Evolutionary conservation across 1,140 invertebrate genomes (phyloP), one percentile per base, ranked within the genome.

Genomic region (Laupala kohalensis): DNA sequence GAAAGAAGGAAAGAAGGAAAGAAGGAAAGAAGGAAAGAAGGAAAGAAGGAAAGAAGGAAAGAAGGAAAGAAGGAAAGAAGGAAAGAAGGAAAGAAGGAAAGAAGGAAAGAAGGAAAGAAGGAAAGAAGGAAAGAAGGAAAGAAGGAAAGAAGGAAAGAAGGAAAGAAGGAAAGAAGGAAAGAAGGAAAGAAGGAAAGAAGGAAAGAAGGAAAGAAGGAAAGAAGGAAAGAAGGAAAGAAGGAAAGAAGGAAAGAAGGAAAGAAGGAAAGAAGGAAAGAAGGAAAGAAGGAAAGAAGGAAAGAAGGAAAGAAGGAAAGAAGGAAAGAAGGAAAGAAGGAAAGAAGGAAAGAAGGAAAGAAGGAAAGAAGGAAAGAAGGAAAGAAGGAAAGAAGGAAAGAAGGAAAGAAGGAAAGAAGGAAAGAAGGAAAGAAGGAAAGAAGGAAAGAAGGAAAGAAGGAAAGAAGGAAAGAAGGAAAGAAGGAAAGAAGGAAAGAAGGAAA

Each of bases 21-120:
- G 64, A 66, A 66, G n/a, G 64, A 66, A 66, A n/a, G 64, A 9
- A 66, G 0, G 23, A 66, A 1, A 25, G 26, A 26, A 9, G 19
- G 26, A 64, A 64, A 64, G 64, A 64, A 64, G 64, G 64, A 64
- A 66, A 66, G n/a, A 26, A 66, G 64, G 64, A 66, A 66, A n/a
- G 64, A 66, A 66, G n/a, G 64, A 66, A 66, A n/a, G 64, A 66
- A 66, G n/a, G n/a, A 66, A 66, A n/a, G 64, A 66, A 66, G 64
- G 64, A 66, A 66, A 26, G 64, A 66, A 66, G 64, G 64, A 66
- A 66, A 26, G 64, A 66, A 66, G 64, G 64, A 66, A 66, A n/a
- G 64, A 66, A 66, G n/a, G 64, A 66, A 66, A n/a, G 64, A 66
- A 66, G n/a, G 64, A 66, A 66, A n/a, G 64, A 66, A 66, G 64